These are phyloP conservation scores for Cacoxenus indagator DNA, from an alignment of 2,888 invertebrate species.

Conservation along the genomic window DNA sequence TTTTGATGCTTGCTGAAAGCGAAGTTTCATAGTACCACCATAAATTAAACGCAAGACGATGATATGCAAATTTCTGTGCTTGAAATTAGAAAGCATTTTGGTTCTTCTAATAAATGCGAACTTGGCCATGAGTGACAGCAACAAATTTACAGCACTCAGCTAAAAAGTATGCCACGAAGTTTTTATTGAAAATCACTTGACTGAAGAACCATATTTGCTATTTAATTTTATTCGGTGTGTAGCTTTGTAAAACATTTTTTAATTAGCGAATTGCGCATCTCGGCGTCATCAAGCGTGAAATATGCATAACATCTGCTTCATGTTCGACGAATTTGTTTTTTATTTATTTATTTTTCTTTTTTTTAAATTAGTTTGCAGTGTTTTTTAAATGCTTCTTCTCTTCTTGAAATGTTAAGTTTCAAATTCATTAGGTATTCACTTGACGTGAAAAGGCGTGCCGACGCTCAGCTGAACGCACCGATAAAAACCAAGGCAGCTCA, in stretches of 20 bases:
- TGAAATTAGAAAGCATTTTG: not conserved
- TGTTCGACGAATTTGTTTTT: slow-evolving; percentile 32
- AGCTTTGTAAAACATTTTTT: slow-evolving; percentile 18
- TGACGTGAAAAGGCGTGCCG: slow-evolving; percentile 48
- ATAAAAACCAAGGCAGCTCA: slow-evolving; percentile 26
- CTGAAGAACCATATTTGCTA: not conserved
- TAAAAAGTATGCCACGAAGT: not conserved
- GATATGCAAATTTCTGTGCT: slow-evolving; percentile 4
- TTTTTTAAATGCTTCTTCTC: too few relatives aligned
- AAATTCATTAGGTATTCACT: slow-evolving; percentile 67
- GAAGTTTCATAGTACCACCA: not conserved
- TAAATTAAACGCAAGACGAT: not conserved
- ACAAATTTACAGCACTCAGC: not conserved
- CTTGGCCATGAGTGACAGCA: not conserved
- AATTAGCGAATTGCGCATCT: slow-evolving; percentile 32
- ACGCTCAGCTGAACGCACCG: not conserved
- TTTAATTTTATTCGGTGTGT: not conserved
- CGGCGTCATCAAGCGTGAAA: slow-evolving; percentile 21
- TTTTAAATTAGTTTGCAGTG: not conserved
- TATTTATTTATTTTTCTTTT: slow-evolving; percentile 3
- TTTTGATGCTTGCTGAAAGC: not conserved
- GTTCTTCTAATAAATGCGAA: not conserved
- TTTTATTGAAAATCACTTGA: not conserved
- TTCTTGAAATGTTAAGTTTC: slow-evolving; percentile 65
- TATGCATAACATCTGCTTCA: slow-evolving; percentile 47